Conservation (phyloP, 2,113 vertebrate species). For the Eleginops maclovinus region DNA sequence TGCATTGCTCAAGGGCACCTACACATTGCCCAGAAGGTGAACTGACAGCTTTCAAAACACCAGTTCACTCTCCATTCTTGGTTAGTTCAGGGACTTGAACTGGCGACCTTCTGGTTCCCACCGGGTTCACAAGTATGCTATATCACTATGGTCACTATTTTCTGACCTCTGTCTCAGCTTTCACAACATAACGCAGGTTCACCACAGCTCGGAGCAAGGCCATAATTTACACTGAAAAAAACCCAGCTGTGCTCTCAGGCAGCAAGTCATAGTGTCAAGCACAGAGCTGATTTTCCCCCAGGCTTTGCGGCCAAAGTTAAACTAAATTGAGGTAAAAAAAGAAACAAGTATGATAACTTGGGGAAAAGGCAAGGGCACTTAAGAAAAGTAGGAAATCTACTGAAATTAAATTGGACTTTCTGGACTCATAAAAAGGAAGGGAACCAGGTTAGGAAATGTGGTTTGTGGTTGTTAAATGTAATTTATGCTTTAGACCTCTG, state of each 20-base stretch:
- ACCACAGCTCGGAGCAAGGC: not conserved
- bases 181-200: not conserved
- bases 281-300: not conserved
- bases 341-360: not conserved
- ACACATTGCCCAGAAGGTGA: too few relatives aligned
- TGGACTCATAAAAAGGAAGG: not conserved
- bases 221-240: not conserved
- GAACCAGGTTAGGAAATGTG: not conserved
- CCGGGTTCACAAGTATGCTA: too few relatives aligned
- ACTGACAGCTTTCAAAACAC: too few relatives aligned
- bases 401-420: not conserved
- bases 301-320: not conserved
- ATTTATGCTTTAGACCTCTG: not conserved
- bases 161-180: not conserved
- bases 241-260: not conserved
- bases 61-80: too few relatives aligned
- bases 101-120: too few relatives aligned
- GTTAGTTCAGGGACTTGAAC: too few relatives aligned
- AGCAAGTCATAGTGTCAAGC: not conserved
- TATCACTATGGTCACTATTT: not conserved
- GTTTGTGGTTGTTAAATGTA: too few relatives aligned
- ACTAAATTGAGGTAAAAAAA: not conserved
- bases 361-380: not conserved
- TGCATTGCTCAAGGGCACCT: too few relatives aligned
- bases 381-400: not conserved